Evolutionary conservation across 2,888 invertebrate genomes (phyloP).

Genomic region (Brachyptera risi): DNA sequence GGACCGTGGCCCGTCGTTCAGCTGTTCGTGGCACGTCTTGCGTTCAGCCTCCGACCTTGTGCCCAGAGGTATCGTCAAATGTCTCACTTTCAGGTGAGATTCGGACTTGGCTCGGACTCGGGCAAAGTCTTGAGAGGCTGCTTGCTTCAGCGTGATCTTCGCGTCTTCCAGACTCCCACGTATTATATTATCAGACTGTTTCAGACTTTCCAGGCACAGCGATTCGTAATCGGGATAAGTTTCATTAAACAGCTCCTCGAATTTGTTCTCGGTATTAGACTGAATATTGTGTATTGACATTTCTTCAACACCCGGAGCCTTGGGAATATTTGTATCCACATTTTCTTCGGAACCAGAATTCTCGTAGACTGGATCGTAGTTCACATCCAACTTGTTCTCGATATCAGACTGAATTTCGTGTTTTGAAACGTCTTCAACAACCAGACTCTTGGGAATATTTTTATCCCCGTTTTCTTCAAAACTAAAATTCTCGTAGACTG

Average conservation of each 20-base stretch:
- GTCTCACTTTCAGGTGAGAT: background rate
- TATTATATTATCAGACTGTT: background rate
- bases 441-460: too few species aligned
- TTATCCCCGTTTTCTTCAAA: too few species aligned
- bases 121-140: background rate
- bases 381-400: too few species aligned
- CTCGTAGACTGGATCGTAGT: too few species aligned
- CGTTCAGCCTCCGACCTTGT: background rate
- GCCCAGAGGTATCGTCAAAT: background rate
- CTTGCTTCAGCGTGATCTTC: background rate
- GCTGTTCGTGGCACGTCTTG: background rate
- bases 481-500: too few species aligned
- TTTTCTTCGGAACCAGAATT: too few species aligned
- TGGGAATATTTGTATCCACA: too few species aligned
- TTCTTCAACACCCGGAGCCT: too few species aligned
- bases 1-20: background rate
- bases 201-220: conserved; percentile 1
- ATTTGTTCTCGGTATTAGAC: background rate
- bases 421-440: too few species aligned
- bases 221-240: conserved; percentile 2
- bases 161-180: background rate
- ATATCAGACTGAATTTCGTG: too few species aligned
- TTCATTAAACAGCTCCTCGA: background rate
- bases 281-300: too few species aligned
- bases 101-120: background rate